Evolutionary conservation across 2,113 vertebrate genomes (phyloP).

Genomic region (Promerops cafer): DNA sequence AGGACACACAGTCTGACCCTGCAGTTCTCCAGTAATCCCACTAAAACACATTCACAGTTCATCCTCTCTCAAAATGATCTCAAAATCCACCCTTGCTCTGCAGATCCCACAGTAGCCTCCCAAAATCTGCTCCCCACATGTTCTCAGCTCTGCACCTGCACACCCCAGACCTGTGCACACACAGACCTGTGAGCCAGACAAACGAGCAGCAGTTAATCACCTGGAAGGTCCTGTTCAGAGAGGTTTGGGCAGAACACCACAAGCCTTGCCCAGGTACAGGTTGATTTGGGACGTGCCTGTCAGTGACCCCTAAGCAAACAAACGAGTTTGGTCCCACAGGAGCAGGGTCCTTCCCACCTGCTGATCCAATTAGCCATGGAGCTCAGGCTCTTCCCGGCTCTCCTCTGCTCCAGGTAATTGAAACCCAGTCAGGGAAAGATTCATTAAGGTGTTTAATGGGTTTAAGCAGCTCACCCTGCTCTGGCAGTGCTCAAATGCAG

Average conservation of each 20-base stretch:
- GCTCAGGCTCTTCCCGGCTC: neutral
- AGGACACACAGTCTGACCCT: neutral
- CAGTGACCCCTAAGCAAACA: neutral
- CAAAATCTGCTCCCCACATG: accelerated
- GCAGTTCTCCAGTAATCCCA: neutral
- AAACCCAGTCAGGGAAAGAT: neutral
- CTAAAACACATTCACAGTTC: neutral
- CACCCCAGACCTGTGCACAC: neutral
- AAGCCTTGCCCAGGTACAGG: neutral
- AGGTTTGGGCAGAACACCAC: neutral
- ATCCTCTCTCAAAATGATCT: accelerated
- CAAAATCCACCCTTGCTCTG: neutral
- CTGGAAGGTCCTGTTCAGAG: neutral
- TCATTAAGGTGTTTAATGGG: neutral
- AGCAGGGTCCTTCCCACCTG: neutral
- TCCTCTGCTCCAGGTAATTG: neutral
- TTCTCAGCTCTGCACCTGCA: neutral
- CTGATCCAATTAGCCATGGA: neutral
- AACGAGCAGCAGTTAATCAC: neutral
- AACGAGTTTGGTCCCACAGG: neutral
- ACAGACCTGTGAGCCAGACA: neutral
- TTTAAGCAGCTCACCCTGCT: neutral
- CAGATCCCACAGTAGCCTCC: neutral
- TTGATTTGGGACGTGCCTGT: neutral
- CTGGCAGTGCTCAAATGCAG: accelerated